Evolutionary conservation across 1,140 invertebrate genomes (phyloP).

Genomic region (Brachionus paranguensis): DNA sequence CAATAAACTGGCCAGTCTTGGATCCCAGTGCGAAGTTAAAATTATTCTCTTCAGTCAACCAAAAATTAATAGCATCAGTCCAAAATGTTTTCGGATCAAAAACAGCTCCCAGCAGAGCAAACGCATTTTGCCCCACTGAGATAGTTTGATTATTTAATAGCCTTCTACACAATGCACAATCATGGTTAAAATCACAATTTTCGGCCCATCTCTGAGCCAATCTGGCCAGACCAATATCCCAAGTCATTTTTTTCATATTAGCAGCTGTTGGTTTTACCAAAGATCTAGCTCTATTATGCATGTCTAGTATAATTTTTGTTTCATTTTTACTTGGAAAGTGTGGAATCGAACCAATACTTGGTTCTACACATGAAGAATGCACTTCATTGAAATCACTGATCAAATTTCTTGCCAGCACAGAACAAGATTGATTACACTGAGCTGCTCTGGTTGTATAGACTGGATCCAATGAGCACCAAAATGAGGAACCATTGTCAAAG

Average conservation of each 20-base stretch:
- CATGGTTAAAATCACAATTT: conserved; percentile 8
- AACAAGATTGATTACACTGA: conserved; percentile 22
- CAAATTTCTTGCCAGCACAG: not conserved
- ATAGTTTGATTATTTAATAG: conserved; percentile 19
- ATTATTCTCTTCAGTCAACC: not conserved
- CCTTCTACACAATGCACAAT: conserved; percentile 14
- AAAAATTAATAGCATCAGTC: not conserved
- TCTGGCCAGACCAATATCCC: conserved; percentile 37
- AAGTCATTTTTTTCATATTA: conserved; percentile 1
- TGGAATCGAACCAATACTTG: not conserved
- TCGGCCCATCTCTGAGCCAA: not conserved
- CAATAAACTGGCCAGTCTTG: not conserved
- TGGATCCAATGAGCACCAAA: conserved; percentile 26
- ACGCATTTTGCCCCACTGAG: conserved; percentile 21
- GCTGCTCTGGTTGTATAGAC: not conserved
- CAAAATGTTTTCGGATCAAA: not conserved
- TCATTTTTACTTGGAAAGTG: not conserved
- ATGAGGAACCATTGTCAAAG: not conserved
- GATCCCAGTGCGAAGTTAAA: conserved; percentile 5
- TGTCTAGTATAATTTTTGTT: not conserved
- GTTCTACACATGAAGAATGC: not conserved
- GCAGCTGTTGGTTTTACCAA: not conserved
- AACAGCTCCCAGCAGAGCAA: not conserved
- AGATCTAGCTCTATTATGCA: not conserved
- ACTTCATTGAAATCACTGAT: not conserved